Evolutionary conservation across 2,113 vertebrate species (phyloP).

Genomic region (Ranitomeya variabilis): DNA sequence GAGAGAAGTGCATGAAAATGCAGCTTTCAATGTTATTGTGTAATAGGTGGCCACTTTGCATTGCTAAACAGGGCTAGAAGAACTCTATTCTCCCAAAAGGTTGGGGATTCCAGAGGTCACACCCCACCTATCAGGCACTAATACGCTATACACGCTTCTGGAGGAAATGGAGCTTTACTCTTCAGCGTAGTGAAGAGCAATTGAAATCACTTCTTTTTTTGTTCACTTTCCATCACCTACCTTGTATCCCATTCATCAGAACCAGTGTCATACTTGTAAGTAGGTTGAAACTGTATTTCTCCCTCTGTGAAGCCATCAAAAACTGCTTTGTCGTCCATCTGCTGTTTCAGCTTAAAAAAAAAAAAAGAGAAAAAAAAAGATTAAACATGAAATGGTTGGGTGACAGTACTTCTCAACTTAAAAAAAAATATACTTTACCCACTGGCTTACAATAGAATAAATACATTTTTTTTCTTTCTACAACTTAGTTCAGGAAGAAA

Average conservation of each 20-base stretch:
- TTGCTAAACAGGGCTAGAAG: too few species aligned
- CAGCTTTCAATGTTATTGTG: too few species aligned
- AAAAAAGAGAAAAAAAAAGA: rapidly evolving
- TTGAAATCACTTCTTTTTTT: neutral
- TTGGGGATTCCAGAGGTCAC: too few species aligned
- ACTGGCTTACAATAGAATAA: too few species aligned
- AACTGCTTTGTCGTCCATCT: constrained; percentile 82
- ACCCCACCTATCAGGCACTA: too few species aligned
- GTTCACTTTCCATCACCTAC: constrained; percentile 67
- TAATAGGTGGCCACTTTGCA: too few species aligned
- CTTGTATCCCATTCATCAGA: constrained; percentile 95
- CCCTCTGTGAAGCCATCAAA: constrained; percentile 92
- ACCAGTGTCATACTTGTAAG: constrained; percentile 94
- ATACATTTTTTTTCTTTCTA: too few species aligned
- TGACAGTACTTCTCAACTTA: neutral
- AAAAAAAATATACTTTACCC: too few species aligned
- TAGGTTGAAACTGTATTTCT: constrained; percentile 89
- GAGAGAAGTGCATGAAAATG: too few species aligned
- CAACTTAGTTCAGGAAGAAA: too few species aligned
- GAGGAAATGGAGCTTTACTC: neutral
- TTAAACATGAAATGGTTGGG: neutral
- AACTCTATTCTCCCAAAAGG: too few species aligned
- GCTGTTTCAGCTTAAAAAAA: constrained; percentile 82
- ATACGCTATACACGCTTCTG: neutral
- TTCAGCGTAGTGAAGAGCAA: neutral